Base-by-base conservation (phyloP, 1,140 invertebrate species). In the Littorina saxatilis region DNA sequence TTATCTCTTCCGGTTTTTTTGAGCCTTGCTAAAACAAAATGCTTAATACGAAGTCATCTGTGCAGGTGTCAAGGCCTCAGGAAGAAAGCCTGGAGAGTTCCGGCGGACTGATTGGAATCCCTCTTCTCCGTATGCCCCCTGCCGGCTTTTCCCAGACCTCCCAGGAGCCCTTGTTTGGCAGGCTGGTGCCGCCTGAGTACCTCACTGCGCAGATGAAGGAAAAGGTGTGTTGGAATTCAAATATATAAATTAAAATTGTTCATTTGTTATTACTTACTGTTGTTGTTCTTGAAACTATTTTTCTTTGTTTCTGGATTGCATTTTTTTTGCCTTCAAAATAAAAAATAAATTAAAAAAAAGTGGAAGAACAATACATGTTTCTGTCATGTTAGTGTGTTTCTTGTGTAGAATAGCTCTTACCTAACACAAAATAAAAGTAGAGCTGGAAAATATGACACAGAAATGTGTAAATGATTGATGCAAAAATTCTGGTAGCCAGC, bases 141-240 rank as follows among this genome's bases (percentile, higher is more conserved):
- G 1, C 55, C 1, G 76, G 55, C 55, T 43, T 63, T n/a, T 27
- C 35, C 9, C 76, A 78, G 76, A 40, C 76, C 39, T 40, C 55
- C 37, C 76, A 78, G 27, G 76, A 63, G 58, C 32, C 76, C 29
- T 9, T 61, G 52, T 63, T 78, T 66, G 76, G 76, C 1, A 32
- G 76, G n/a, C 55, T 78, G n/a, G 76, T 63, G 27, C 76, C 76
- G 9, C 76, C 76, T 9, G 55, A 78, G 4, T 78, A 63, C 43
- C 58, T 63, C 5, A 40, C 55, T 23, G 55, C 55, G 7, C 35
- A 66, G 37, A 23, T 37, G 15, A 11, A 27, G 20, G 82, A 58
- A 47, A 4, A 63, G 37, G 80, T 85, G 5, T 68, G 32, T 63
- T 32, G 7, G 13, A 13, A 32, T 11, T 17, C 13, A 32, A 5